Conservation (phyloP, 2,888 invertebrate genomes). For the Acrobasis consociella region DNA sequence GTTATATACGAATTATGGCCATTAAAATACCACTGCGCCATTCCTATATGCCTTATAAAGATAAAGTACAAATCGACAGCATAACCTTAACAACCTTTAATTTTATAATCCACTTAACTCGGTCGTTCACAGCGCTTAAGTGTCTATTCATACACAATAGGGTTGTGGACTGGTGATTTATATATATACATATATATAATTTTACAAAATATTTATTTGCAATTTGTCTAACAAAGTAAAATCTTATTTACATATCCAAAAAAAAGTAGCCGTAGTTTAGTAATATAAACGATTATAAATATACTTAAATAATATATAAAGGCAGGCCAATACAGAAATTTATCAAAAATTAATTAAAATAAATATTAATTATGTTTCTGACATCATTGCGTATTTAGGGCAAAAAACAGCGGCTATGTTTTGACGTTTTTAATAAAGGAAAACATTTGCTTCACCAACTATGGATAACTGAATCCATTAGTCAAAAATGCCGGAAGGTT, state of each 20-base stretch:
- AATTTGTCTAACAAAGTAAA: no score
- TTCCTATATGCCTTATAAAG: slow-evolving; percentile 2
- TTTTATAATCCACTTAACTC: slow-evolving; percentile 3
- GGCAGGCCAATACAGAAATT: no score
- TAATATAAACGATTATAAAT: no score
- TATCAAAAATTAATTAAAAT: not conserved
- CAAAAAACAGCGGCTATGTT: not conserved
- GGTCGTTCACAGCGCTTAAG: not conserved
- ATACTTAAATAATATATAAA: no score
- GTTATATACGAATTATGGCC: no score
- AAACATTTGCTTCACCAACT: slow-evolving; percentile 3
- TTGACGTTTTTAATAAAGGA: slow-evolving; percentile 1
- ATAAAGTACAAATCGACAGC: not conserved
- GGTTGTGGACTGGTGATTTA: no score
- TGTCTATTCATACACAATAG: no score
- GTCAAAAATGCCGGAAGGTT: slow-evolving; percentile 18
- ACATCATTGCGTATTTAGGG: not conserved
- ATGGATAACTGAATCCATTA: slow-evolving; percentile 9
- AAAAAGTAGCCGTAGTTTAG: no score
- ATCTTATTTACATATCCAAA: no score
- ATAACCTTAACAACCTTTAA: not conserved
- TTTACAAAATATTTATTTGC: no score
- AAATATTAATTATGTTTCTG: slow-evolving; percentile 2
- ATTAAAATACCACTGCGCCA: not conserved
- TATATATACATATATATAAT: no score